Conservation (phyloP, 2,888 invertebrate genomes). For the Oconnorella tubifera region DNA sequence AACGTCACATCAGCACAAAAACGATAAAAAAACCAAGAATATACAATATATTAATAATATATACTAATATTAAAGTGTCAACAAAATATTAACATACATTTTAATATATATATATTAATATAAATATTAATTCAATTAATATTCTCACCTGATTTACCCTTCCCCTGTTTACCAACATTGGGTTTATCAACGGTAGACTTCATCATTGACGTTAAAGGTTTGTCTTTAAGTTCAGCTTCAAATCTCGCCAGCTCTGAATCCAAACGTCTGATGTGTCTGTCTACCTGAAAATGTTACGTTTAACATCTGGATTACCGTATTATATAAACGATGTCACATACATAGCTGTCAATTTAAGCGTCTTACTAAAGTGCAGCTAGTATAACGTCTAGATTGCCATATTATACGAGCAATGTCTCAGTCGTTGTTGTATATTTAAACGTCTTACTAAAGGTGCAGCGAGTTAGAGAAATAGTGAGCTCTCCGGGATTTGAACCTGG, state of each 20-base stretch:
- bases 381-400: too few species aligned
- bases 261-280: slow-evolving; percentile 91
- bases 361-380: too few species aligned
- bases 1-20: neutral
- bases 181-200: neutral
- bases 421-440: too few species aligned
- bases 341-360: too few species aligned
- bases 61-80: too few species aligned
- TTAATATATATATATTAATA: neutral
- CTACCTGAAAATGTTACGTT: slow-evolving; percentile 64
- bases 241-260: slow-evolving; percentile 90
- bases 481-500: too few species aligned
- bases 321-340: neutral
- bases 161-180: too few species aligned
- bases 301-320: too few species aligned
- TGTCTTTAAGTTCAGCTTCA: slow-evolving; percentile 94
- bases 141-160: neutral
- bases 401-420: too few species aligned
- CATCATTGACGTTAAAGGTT: slow-evolving; percentile 65
- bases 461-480: too few species aligned
- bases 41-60: neutral
- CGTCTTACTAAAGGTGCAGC: too few species aligned
- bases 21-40: neutral
- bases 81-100: neutral
- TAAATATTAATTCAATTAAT: neutral